phyloP scores from a whole-genome alignment of 2,888 invertebrate species.

The Meiosimyza decipiens region DNA sequence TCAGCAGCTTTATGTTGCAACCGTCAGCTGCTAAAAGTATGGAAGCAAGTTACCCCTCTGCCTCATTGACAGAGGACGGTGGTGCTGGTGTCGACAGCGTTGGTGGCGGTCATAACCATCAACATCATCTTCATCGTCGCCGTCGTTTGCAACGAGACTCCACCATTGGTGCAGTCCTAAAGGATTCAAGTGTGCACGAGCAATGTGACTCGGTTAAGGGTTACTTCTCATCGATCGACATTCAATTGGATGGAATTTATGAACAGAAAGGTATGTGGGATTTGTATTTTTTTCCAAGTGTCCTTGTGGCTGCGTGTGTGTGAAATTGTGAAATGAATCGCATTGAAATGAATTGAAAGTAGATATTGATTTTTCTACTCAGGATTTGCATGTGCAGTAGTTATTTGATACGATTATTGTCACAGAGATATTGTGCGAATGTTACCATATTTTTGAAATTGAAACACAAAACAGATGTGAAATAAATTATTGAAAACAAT shows the following conservation, averaged over 20 bases:
- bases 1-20: constrained; percentile 7
- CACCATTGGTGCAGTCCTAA: constrained; percentile 46
- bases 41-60: background rate
- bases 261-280: constrained; percentile 60
- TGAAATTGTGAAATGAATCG: constrained; percentile 20
- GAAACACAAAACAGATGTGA: too few species aligned
- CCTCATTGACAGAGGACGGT: too few species aligned
- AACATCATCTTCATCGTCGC: constrained; percentile 53
- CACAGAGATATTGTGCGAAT: too few species aligned
- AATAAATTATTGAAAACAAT: too few species aligned
- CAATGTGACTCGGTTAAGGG: constrained; percentile 59
- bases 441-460: too few species aligned
- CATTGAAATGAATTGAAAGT: background rate
- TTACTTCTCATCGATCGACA: constrained; percentile 64
- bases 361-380: too few species aligned
- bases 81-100: background rate
- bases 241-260: constrained; percentile 58
- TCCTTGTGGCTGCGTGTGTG: background rate
- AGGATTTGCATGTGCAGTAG: too few species aligned
- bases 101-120: constrained; percentile 41
- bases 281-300: background rate
- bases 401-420: too few species aligned
- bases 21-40: constrained; percentile 27
- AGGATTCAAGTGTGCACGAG: constrained; percentile 41
- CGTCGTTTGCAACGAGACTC: constrained; percentile 60